phyloP scores from a whole-genome alignment of 2,888 invertebrate genomes.

The Vanessa cardui region DNA sequence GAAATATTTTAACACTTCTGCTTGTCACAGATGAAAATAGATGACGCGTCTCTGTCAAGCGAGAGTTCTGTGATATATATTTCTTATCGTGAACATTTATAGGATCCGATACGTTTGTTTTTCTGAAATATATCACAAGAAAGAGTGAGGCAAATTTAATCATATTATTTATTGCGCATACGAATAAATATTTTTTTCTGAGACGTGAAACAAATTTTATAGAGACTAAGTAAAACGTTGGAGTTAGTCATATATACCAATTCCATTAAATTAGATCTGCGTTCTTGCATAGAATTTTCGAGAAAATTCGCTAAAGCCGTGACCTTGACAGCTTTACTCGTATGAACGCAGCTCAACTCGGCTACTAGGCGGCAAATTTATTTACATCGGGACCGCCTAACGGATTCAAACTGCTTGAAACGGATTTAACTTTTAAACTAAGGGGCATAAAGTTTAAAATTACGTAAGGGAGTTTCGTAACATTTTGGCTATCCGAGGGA shows the following conservation, averaged over 20 bases:
- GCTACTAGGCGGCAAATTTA: slow-evolving; percentile 10
- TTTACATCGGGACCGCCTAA: neutral
- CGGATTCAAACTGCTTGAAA: neutral
- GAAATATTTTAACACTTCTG: too few species aligned
- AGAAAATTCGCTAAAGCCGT: neutral
- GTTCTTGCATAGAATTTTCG: slow-evolving; percentile 7
- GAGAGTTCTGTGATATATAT: too few species aligned
- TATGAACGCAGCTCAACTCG: neutral
- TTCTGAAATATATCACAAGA: neutral
- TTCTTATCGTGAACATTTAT: too few species aligned
- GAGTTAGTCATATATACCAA: slow-evolving; percentile 18
- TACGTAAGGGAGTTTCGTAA: neutral
- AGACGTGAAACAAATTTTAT: slow-evolving; percentile 1
- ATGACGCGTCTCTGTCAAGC: too few species aligned
- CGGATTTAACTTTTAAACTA: neutral
- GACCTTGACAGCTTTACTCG: neutral
- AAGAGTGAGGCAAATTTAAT: neutral
- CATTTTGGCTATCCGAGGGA: neutral
- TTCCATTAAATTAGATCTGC: slow-evolving; percentile 17
- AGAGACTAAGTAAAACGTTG: neutral
- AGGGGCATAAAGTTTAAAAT: neutral
- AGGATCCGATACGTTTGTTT: neutral
- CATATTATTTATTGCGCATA: neutral
- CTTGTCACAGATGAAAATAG: too few species aligned
- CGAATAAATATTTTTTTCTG: neutral